Evolutionary conservation across 2,888 invertebrate species (phyloP).

Genomic region (Hypomecis atomaria): DNA sequence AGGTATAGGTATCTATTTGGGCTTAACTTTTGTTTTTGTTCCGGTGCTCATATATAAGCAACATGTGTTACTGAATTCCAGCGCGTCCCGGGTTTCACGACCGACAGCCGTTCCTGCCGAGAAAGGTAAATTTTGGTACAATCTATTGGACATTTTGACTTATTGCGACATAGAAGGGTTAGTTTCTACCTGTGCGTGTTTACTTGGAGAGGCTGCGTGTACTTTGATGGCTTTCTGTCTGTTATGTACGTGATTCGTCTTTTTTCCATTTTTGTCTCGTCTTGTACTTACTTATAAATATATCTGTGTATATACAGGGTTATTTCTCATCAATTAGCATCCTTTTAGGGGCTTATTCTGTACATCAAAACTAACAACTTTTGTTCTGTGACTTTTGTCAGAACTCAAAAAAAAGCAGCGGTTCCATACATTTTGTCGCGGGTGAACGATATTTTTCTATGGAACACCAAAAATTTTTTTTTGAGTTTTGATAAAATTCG

Average conservation of each 20-base stretch:
- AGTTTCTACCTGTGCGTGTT: conserved; percentile 45
- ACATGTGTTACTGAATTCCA: conserved; percentile 27
- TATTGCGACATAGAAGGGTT: conserved; percentile 62
- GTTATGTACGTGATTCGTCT: not conserved
- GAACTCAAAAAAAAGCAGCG: too few species aligned
- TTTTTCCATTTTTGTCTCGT: not conserved
- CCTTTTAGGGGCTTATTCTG: too few species aligned
- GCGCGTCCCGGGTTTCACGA: conserved; percentile 63
- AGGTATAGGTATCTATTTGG: not conserved
- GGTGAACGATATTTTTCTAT: too few species aligned
- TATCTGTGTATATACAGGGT: too few species aligned
- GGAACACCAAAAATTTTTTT: too few species aligned
- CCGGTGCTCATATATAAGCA: too few species aligned
- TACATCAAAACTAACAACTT: too few species aligned
- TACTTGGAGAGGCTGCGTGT: conserved; percentile 34
- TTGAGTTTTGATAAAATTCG: too few species aligned
- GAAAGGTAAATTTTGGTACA: conserved; percentile 67
- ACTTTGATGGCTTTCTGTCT: conserved; percentile 28
- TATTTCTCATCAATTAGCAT: too few species aligned
- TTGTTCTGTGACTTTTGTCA: too few species aligned
- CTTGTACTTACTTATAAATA: not conserved
- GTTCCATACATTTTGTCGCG: too few species aligned
- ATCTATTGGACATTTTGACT: conserved; percentile 69
- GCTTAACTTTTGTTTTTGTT: too few species aligned
- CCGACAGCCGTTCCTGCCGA: conserved; percentile 61